Evolutionary conservation across 1,140 invertebrate species (phyloP), one percentile per base, ranked within the genome.

Genomic region (Lepidotrigona ventralis): DNA sequence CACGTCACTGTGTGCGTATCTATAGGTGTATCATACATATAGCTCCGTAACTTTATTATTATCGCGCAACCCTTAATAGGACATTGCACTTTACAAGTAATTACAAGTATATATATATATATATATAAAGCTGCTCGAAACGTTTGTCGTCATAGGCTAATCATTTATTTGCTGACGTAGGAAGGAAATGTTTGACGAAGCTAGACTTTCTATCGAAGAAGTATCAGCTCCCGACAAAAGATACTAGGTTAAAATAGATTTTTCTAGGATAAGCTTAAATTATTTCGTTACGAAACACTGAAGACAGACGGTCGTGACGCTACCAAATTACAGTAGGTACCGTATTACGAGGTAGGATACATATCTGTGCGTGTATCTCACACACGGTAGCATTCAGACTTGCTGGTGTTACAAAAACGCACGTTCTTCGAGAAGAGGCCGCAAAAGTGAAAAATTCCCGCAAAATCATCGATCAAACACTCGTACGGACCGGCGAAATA

Each of bases 11-110:
- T 60, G 29, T 54, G 56, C n/a, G 21, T 23, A 29, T 26, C 19
- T 70, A 19, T 26, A 46, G 6, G 39, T 11, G 19, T 68, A 23
- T 12, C 23, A 23, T 58, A 26, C 9, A 46, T 23, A 19, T 14
- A 19, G n/a, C n/a, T 73, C 15, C 3, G 23, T 56, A 56, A 54
- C 23, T 53, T 58, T 58, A 58, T 69, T 53, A 51, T n/a, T 53
- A 51, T n/a, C 15, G 51, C 8, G 60, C 60, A 58, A 76, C 39
- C 54, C 73, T 56, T 66, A 68, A 5, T 56, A 79, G 39, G 33
- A n/a, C 68, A 19, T 71, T 33, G 78, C 54, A 79, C 53, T 79
- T 63, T 46, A 23, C 39, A 29, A 29, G n/a, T 71, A 79, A 71
- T 79, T 79, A 63, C 58, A 60, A 12, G 12, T 60, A 60, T 3